A percentile compares a stretch with the other conserved stretches of the same genome.
phyloP scores from a whole-genome alignment of 30 jellyfish, hydroid and myxozoan species.

The Aurelia sp. region DNA sequence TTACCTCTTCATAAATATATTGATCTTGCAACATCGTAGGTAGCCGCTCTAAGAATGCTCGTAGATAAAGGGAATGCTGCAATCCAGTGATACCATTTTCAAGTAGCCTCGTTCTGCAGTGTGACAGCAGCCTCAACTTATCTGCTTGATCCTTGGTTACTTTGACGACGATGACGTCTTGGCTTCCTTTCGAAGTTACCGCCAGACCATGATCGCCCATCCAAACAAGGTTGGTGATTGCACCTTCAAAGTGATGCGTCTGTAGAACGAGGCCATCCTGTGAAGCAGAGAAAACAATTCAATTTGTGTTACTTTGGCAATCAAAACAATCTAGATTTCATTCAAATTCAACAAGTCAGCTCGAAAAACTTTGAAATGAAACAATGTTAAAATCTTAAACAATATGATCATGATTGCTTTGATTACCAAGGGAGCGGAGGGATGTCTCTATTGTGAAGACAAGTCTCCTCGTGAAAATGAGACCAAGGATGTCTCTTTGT shows the following conservation, averaged over 20 bases:
- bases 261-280: conserved; percentile 58
- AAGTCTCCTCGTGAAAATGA: no score
- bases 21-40: conserved; percentile 77
- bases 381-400: no score
- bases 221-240: conserved; percentile 69
- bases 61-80: conserved; percentile 29
- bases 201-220: conserved; percentile 71
- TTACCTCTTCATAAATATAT: conserved; percentile 85
- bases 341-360: no score
- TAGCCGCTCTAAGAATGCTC: conserved; percentile 63
- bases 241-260: conserved; percentile 42
- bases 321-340: no score
- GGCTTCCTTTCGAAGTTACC: conserved; percentile 62
- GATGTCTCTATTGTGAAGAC: no score
- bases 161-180: conserved; percentile 40
- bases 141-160: conserved; percentile 50
- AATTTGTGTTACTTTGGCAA: no score
- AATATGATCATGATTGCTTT: no score
- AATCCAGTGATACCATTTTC: conserved; percentile 57
- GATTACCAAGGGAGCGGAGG: no score
- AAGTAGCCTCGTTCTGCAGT: conserved; percentile 60
- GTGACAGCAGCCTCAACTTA: conserved; percentile 62
- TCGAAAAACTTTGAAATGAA: no score
- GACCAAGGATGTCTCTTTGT: no score
- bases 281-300: background rate